phyloP scores from a whole-genome alignment of 2,797 vertebrate genomes.

The Girardinus metallicus region DNA sequence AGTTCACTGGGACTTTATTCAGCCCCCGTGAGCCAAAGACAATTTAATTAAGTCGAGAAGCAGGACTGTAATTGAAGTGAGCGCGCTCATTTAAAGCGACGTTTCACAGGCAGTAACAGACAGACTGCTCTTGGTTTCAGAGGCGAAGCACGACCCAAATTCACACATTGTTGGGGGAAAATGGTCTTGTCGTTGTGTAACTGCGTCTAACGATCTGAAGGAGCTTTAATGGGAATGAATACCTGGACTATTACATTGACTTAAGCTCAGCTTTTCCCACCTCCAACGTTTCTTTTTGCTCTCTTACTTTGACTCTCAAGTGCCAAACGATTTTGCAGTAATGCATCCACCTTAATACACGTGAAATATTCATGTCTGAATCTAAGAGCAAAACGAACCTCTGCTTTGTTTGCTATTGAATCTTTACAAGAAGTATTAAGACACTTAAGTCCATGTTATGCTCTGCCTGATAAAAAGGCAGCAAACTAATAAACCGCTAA shows the following conservation, averaged over 20 bases:
- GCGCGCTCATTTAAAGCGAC: constrained; percentile 16
- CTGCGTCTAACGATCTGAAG: neutral
- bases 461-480: constrained; percentile 7
- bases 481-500: constrained; percentile 7
- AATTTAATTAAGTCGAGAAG: constrained; percentile 62
- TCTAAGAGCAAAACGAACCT: constrained; percentile 8
- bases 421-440: neutral
- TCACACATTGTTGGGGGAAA: constrained; percentile 6
- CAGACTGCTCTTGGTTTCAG: neutral
- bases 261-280: constrained; percentile 6
- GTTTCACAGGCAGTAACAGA: neutral
- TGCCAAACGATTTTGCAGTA: neutral
- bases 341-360: constrained; percentile 18
- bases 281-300: neutral
- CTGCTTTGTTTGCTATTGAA: neutral
- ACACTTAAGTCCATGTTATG: neutral
- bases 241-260: neutral
- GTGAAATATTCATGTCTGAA: constrained; percentile 50
- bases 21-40: constrained; percentile 46
- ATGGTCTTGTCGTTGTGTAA: neutral
- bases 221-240: neutral
- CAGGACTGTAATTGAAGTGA: constrained; percentile 42
- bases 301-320: neutral
- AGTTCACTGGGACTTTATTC: constrained; percentile 34
- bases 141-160: neutral